phyloP scores from a whole-genome alignment of 37 sponge, comb jelly and placozoan genomes.

The Cliona cf. orientalis region DNA sequence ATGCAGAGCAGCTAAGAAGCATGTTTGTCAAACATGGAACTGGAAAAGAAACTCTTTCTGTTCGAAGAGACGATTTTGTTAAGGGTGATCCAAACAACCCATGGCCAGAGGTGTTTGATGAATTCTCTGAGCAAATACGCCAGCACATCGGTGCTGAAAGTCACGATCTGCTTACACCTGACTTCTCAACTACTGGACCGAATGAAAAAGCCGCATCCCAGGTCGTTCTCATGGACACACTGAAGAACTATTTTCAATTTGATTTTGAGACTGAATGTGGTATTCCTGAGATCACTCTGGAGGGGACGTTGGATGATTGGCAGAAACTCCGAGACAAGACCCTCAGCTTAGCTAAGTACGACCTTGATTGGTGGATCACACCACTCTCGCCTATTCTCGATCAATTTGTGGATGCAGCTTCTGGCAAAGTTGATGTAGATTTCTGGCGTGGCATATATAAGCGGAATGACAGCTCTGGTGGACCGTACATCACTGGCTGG shows the following conservation, averaged over 20 bases:
- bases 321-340: constrained; percentile 36
- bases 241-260: constrained; percentile 53
- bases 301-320: constrained; percentile 60
- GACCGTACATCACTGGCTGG: constrained; percentile 34
- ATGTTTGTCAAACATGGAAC: constrained; percentile 55
- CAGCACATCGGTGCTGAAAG: constrained; percentile 35
- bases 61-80: constrained; percentile 47
- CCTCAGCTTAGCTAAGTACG: constrained; percentile 31
- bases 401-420: constrained; percentile 53
- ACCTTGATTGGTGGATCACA: constrained; percentile 50
- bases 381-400: constrained; percentile 36
- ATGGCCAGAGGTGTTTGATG: constrained; percentile 56
- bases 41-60: constrained; percentile 22
- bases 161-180: constrained; percentile 37
- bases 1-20: constrained; percentile 52
- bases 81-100: constrained; percentile 51
- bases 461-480: constrained; percentile 5
- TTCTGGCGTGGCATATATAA: constrained; percentile 64
- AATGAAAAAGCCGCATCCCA: constrained; percentile 47
- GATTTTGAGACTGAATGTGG: constrained; percentile 28
- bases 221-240: constrained; percentile 54
- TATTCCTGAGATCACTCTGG: constrained; percentile 65
- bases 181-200: constrained; percentile 59
- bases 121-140: constrained; percentile 57
- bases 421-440: constrained; percentile 30